Evolutionary conservation across 2,113 vertebrate species (phyloP).

Genomic region (Capricornis sumatraensis): DNA sequence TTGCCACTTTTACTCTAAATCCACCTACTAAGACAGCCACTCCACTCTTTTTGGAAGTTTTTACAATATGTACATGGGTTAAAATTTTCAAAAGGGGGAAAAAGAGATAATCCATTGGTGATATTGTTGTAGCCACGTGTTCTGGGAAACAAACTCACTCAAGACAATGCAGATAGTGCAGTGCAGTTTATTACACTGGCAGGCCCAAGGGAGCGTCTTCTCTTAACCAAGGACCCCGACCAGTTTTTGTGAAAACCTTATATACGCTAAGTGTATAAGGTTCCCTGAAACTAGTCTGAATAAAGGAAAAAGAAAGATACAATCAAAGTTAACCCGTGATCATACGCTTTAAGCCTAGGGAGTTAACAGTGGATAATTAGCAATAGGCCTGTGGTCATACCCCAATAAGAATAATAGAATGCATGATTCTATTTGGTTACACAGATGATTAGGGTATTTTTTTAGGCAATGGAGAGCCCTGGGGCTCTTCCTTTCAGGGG

Average conservation of each 20-base stretch:
- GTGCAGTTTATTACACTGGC: not conserved
- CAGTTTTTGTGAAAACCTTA: not conserved
- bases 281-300: not conserved
- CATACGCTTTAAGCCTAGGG: not conserved
- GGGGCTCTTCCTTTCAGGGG: not conserved
- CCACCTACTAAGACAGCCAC: not conserved
- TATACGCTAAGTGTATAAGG: not conserved
- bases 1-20: not conserved
- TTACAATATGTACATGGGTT: not conserved
- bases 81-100: not conserved
- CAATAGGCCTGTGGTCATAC: not conserved
- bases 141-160: not conserved
- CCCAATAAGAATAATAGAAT: not conserved
- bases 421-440: not conserved
- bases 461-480: not conserved
- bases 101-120: not conserved
- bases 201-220: not conserved
- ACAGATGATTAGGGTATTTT: not conserved
- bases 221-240: not conserved
- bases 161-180: not conserved
- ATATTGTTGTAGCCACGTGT: not conserved
- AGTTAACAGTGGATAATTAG: not conserved
- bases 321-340: not conserved
- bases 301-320: not conserved
- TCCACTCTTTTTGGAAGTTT: not conserved